These are phyloP conservation scores for Malurus melanocephalus DNA, from an alignment of 2,113 vertebrate species.

Conservation along the genomic window DNA sequence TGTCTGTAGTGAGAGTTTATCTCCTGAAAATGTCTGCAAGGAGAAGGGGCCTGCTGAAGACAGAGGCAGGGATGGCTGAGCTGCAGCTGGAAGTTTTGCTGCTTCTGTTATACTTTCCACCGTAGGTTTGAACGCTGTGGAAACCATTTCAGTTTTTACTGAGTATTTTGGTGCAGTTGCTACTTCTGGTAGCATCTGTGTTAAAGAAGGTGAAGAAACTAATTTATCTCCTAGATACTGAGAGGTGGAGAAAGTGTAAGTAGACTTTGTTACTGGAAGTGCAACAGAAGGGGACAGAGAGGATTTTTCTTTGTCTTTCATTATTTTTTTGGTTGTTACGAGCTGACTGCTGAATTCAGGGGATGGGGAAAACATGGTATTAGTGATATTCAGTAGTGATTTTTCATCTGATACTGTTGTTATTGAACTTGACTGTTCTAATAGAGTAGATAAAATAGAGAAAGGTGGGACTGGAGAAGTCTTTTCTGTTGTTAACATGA, in stretches of 20 bases:
- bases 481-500: neutral
- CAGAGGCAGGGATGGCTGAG: neutral
- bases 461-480: neutral
- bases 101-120: neutral
- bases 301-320: neutral
- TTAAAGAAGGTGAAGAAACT: neutral
- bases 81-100: neutral
- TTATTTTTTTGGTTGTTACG: neutral
- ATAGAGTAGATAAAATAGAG: neutral
- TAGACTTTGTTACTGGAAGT: neutral
- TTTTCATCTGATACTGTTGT: neutral
- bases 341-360: neutral
- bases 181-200: neutral
- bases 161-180: neutral
- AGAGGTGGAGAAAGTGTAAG: neutral
- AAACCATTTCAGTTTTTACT: neutral
- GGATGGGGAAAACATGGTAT: neutral
- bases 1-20: neutral
- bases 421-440: neutral
- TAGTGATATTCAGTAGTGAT: neutral
- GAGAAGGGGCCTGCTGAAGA: neutral
- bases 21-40: conserved; percentile 32
- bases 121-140: neutral
- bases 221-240: neutral
- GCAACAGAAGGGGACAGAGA: neutral